Base-by-base conservation (phyloP, 2,888 invertebrate species). In the Acronicta aceris region DNA sequence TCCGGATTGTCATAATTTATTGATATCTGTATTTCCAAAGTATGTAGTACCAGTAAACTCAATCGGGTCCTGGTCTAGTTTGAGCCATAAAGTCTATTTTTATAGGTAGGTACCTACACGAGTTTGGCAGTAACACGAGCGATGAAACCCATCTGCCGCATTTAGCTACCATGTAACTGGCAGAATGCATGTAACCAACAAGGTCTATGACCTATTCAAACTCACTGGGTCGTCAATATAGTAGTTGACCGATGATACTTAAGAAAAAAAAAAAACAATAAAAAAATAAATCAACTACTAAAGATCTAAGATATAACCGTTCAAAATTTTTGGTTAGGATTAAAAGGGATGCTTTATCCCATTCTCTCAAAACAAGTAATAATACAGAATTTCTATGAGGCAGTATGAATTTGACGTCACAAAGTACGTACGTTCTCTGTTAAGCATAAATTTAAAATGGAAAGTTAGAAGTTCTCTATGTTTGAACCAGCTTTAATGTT, bases 91-190 rank as follows among this genome's bases (percentile, higher is more conserved):
- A 62, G 16, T 40, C 52, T 5, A 45, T n/a, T 55, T 65, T 68
- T 54, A 68, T 65, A 46, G 59, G 52, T 76, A n/a, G n/a, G n/a
- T n/a, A n/a, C n/a, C n/a, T n/a, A 65, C 64, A 65, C 38, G 52
- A 59, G 55, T 72, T 67, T 62, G 60, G 61, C 64, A 58, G 64
- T 62, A 47, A 65, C 47, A 45, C 48, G 48, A 27, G 43, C 68
- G 30, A 74, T 74, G 52, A 62, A 72, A 58, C 48, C 53, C 76
- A 76, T 49, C 76, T 74, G 76, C 56, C 52, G 49, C 59, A 30
- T 25, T 41, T 41, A 45, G 12, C 30, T 36, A 41, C 30, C 47
- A 13, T 54, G 42, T 63, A 54, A 40, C 57, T 47, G 43, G 45
- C 13, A 45, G 25, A 59, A 33, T n/a, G n/a, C n/a, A n/a, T n/a